Percentiles rank a stretch among this genome's conserved stretches.
phyloP scores from a whole-genome alignment of 2,888 invertebrate species.

The Drosophila conformis region DNA sequence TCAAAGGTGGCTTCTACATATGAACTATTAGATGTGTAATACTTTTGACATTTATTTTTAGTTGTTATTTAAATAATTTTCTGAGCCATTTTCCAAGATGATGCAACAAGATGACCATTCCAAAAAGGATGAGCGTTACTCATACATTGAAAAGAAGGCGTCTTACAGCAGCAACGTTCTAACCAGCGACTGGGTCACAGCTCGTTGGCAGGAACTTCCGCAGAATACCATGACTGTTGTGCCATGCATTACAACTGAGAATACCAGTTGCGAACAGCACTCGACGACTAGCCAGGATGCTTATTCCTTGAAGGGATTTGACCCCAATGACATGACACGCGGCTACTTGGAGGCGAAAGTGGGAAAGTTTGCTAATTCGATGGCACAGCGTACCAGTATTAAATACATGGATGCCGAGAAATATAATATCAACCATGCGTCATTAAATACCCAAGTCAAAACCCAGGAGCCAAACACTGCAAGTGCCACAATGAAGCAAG shows the following conservation, averaged over 20 bases:
- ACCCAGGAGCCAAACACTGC: not conserved
- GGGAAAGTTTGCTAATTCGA: constrained; percentile 2
- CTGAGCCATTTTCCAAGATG: not conserved
- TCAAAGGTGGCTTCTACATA: constrained; percentile 5
- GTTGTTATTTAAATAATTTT: not conserved
- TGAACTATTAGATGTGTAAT: not conserved
- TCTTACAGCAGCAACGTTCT: constrained; percentile 45
- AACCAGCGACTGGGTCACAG: constrained; percentile 45
- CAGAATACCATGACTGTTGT: constrained; percentile 29
- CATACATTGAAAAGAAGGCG: constrained; percentile 38
- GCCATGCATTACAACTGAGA: constrained; percentile 21
- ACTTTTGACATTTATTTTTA: not conserved
- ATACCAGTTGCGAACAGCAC: constrained; percentile 28
- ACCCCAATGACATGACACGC: not conserved
- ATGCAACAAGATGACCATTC: constrained; percentile 6
- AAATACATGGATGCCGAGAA: constrained; percentile 34
- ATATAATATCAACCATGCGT: constrained; percentile 37
- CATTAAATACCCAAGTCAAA: constrained; percentile 43
- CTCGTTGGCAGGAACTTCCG: not conserved
- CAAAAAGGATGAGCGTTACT: constrained; percentile 31
- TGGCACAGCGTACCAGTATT: constrained; percentile 5
- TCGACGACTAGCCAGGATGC: constrained; percentile 27
- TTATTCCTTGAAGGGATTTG: constrained; percentile 5
- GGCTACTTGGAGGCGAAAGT: constrained; percentile 1
- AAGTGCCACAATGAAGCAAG: not conserved